These are phyloP conservation scores for Acrocyrtus sp. DNA, from an alignment of 2,888 invertebrate species.

Conservation along the genomic window DNA sequence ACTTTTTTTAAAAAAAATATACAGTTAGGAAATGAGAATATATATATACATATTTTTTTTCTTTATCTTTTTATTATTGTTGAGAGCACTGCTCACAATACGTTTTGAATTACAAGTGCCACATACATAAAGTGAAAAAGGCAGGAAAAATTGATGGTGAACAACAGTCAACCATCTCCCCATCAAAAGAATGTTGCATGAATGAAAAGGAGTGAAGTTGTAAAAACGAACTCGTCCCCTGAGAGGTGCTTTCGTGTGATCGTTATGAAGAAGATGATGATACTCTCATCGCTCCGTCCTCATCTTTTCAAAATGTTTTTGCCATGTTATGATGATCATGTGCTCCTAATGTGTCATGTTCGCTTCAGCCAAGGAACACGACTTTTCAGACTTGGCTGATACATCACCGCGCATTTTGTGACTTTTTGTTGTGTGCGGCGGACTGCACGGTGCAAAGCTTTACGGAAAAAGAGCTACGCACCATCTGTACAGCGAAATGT, in stretches of 20 bases:
- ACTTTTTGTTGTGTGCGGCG: too few relatives aligned
- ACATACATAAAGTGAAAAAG: too few relatives aligned
- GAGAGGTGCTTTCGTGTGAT: too few relatives aligned
- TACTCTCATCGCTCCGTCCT: constrained; percentile 7
- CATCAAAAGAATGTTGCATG: too few relatives aligned
- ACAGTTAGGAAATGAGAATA: constrained; percentile 17
- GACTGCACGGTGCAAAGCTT: not conserved
- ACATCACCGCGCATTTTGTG: not conserved
- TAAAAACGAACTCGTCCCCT: too few relatives aligned
- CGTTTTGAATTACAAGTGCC: too few relatives aligned
- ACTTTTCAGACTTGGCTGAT: constrained; percentile 27
- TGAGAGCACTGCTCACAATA: too few relatives aligned
- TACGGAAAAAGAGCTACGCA: not conserved
- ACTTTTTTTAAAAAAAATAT: constrained; percentile 8
- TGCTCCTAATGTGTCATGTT: constrained; percentile 52
- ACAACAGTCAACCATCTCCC: too few relatives aligned
- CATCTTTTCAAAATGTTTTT: constrained; percentile 46
- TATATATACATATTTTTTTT: too few relatives aligned
- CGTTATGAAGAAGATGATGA: too few relatives aligned
- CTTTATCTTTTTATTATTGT: constrained; percentile 15
- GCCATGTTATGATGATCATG: constrained; percentile 48
- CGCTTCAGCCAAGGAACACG: constrained; percentile 30
- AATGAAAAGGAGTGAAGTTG: too few relatives aligned
- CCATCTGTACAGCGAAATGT: not conserved
- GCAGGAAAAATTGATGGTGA: too few relatives aligned